A percentile compares a stretch with the other conserved stretches of the same genome.
Conservation (phyloP, 2,888 invertebrate genomes). For the Phorcus lineatus region DNA sequence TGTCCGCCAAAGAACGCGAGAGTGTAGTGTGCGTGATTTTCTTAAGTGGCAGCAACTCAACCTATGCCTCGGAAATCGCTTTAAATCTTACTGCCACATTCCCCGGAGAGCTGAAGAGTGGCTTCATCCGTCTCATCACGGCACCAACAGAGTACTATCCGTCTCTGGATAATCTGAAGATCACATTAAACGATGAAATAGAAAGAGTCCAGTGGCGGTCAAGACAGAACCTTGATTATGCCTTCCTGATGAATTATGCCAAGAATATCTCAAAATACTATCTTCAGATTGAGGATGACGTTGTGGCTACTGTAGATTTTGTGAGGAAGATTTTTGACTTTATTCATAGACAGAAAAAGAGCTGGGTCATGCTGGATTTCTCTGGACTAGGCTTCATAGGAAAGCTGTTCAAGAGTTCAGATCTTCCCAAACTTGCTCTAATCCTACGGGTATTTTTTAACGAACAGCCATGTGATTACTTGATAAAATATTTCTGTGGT, state of each 20-base stretch:
- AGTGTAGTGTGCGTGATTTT: conserved; percentile 72
- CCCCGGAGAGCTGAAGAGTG: neutral
- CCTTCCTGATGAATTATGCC: conserved; percentile 71
- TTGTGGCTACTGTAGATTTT: conserved; percentile 68
- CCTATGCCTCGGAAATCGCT: conserved; percentile 49
- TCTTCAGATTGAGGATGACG: conserved; percentile 72
- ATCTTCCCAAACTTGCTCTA: conserved; percentile 52
- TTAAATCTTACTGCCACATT: conserved; percentile 36
- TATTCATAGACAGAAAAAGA: neutral
- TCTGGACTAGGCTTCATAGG: conserved; percentile 59
- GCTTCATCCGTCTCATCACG: conserved; percentile 73
- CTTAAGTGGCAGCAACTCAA: conserved; percentile 71
- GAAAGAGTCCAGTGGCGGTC: conserved; percentile 73
- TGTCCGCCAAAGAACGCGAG: conserved; percentile 59
- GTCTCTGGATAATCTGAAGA: conserved; percentile 49
- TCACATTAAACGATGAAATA: conserved; percentile 70
- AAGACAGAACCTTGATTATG: conserved; percentile 76
- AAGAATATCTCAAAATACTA: conserved; percentile 47
- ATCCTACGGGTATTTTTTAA: conserved; percentile 66
- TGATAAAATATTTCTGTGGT: conserved; percentile 42
- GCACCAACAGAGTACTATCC: conserved; percentile 61
- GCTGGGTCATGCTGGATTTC: conserved; percentile 57
- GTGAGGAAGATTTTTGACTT: conserved; percentile 64
- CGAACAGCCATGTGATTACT: conserved; percentile 51
- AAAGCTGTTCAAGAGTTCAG: conserved; percentile 50